Conservation (phyloP, 2,888 invertebrate species). For the Hemaris fuciformis region DNA sequence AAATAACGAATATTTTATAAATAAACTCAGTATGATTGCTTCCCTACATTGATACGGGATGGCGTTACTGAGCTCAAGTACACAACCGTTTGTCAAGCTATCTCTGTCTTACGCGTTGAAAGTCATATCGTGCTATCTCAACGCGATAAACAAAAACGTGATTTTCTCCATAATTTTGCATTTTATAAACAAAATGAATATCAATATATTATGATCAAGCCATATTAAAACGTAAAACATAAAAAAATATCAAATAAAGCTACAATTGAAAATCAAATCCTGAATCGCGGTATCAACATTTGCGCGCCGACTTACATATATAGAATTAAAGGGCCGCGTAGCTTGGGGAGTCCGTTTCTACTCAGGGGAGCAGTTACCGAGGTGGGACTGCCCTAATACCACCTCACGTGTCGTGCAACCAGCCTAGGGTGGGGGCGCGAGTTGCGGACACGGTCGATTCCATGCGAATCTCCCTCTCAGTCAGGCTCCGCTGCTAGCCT, state of each 20-base stretch:
- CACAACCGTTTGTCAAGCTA: not conserved
- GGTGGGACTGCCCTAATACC: constrained; percentile 45
- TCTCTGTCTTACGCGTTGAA: not conserved
- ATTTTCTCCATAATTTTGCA: not conserved
- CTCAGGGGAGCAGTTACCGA: constrained; percentile 50
- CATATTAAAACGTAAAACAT: not conserved
- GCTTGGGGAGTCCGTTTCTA: constrained; percentile 59
- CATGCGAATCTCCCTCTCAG: not conserved
- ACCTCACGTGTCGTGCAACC: not conserved
- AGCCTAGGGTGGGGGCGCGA: constrained; percentile 3
- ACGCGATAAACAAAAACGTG: not conserved
- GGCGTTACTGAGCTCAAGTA: constrained; percentile 24
- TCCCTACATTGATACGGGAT: constrained; percentile 28
- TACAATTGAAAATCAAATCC: constrained; percentile 10
- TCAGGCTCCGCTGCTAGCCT: too few relatives aligned
- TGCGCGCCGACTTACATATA: constrained; percentile 20
- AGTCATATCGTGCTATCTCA: not conserved
- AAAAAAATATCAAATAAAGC: not conserved
- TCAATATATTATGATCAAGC: not conserved
- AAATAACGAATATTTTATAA: too few relatives aligned
- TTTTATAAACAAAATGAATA: not conserved
- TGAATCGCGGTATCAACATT: constrained; percentile 42
- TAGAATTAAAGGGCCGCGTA: rapidly evolving
- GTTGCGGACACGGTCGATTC: not conserved
- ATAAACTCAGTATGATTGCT: constrained; percentile 13